These are phyloP conservation scores for Boleophthalmus pectinirostris DNA, from an alignment of 2,113 vertebrate species.

Conservation along the genomic window DNA sequence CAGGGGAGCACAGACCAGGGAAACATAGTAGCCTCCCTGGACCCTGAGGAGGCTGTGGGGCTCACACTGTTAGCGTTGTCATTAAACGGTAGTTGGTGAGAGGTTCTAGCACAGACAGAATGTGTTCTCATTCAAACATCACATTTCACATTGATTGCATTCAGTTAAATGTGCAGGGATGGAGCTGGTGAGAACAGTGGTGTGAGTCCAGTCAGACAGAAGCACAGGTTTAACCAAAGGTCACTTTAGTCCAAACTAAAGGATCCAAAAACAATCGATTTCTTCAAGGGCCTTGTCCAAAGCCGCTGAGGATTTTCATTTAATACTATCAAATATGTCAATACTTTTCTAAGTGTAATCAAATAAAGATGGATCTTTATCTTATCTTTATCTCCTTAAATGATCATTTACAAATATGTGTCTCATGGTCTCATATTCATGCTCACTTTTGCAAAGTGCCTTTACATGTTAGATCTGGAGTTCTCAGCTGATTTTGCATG, in stretches of 20 bases:
- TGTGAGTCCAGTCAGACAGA: slow-evolving; percentile 45
- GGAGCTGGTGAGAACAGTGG: neutral
- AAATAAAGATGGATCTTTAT: slow-evolving; percentile 15
- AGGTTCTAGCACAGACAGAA: neutral
- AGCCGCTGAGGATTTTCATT: neutral
- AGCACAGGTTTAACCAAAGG: slow-evolving; percentile 74
- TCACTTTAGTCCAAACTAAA: slow-evolving; percentile 51
- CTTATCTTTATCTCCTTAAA: neutral
- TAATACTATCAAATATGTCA: neutral
- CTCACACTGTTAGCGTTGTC: no score
- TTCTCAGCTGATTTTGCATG: neutral
- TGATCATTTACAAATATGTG: slow-evolving; percentile 31
- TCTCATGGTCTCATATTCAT: slow-evolving; percentile 59
- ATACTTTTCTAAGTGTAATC: slow-evolving; percentile 8
- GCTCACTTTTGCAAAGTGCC: slow-evolving; percentile 40
- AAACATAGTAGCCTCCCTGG: no score
- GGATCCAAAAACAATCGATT: slow-evolving; percentile 55
- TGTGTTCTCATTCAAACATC: neutral
- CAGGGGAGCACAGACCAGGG: neutral
- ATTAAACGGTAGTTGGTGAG: neutral
- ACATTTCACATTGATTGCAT: no score
- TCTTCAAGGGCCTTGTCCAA: slow-evolving; percentile 33
- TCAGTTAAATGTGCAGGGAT: neutral
- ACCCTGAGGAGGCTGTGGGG: neutral
- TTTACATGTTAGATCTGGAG: neutral